Conservation (phyloP, 2,113 vertebrate species). For the Axis porcinus region DNA sequence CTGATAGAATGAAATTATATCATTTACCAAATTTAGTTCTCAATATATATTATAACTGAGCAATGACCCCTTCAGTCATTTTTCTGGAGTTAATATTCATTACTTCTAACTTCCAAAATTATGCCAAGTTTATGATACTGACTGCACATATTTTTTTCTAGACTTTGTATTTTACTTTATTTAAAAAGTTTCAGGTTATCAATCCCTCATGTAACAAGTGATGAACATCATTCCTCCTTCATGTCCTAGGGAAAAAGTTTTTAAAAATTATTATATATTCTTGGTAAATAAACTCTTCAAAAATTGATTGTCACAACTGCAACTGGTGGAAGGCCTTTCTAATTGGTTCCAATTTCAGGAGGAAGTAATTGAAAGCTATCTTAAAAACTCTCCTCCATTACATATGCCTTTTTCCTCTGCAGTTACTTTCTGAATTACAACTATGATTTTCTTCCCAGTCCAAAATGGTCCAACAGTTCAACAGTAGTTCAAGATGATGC, state of each 20-base stretch:
- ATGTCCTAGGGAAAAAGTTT: no score
- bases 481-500: neutral
- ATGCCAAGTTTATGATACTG: neutral
- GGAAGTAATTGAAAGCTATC: neutral
- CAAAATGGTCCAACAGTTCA: neutral
- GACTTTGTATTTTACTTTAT: neutral
- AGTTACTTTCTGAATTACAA: neutral
- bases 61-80: neutral
- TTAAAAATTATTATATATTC: neutral
- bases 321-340: neutral
- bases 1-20: neutral
- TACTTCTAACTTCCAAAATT: slow-evolving; percentile 21
- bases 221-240: neutral
- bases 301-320: neutral
- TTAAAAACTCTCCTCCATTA: neutral
- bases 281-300: neutral
- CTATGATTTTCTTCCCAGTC: neutral
- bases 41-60: neutral
- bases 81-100: neutral
- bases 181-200: neutral
- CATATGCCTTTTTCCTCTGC: neutral
- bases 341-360: neutral
- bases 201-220: neutral
- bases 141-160: neutral
- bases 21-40: neutral